These are phyloP conservation scores for Luscinia luscinia DNA, from an alignment of 2,797 vertebrate genomes.

Conservation along the genomic window DNA sequence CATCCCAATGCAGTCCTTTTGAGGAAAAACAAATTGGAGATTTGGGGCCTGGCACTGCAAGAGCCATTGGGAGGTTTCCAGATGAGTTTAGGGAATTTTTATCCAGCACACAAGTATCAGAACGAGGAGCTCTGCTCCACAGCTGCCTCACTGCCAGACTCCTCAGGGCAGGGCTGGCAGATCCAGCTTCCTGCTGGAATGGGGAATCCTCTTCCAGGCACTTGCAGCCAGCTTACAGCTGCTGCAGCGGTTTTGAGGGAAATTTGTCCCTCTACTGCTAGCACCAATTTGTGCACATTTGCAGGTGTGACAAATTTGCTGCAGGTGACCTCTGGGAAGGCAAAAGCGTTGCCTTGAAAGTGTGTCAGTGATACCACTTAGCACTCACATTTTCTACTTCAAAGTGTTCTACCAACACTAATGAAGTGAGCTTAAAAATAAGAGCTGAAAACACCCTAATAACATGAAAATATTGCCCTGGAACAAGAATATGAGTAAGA, in stretches of 20 bases:
- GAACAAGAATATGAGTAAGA: slow-evolving; percentile 12
- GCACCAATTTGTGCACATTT: slow-evolving; percentile 4
- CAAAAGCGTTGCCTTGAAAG: neutral
- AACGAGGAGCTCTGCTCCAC: neutral
- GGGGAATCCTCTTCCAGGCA: neutral
- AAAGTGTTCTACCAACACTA: slow-evolving; percentile 44
- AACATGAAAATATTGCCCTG: slow-evolving; percentile 17
- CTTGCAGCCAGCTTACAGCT: neutral
- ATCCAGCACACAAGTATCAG: neutral
- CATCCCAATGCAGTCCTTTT: neutral
- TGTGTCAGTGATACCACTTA: slow-evolving; percentile 45
- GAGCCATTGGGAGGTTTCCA: neutral
- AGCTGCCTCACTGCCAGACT: neutral
- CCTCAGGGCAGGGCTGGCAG: neutral
- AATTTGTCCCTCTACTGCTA: neutral
- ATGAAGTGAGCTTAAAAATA: slow-evolving; percentile 41
- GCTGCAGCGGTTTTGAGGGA: neutral
- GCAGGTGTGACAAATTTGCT: slow-evolving; percentile 26
- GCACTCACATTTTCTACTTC: slow-evolving; percentile 36
- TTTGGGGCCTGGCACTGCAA: neutral
- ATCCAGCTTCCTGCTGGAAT: neutral
- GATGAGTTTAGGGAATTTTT: neutral
- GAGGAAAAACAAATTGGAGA: neutral
- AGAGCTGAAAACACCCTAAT: slow-evolving; percentile 44
- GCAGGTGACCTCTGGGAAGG: slow-evolving; percentile 39